phyloP scores from a whole-genome alignment of 1,140 invertebrate species.

The Drosophila athabasca region DNA sequence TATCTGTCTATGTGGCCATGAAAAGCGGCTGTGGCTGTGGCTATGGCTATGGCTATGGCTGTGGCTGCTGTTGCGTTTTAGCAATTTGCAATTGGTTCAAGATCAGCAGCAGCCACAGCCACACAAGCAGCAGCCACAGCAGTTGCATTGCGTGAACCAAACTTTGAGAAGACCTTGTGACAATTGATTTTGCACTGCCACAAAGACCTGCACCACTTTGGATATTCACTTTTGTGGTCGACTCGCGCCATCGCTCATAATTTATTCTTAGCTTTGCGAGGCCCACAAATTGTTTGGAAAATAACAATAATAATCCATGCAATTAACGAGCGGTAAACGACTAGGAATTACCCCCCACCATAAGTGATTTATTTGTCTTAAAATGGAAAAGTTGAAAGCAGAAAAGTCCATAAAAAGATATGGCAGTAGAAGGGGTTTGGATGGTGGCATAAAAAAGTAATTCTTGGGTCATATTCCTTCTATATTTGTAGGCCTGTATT shows the following conservation, averaged over 20 bases:
- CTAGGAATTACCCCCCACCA: too few relatives aligned
- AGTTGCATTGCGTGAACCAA: slow-evolving; percentile 30
- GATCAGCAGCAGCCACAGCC: slow-evolving; percentile 56
- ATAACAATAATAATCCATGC: slow-evolving; percentile 24
- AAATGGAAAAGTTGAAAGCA: too few relatives aligned
- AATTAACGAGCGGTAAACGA: too few relatives aligned
- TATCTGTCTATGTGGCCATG: slow-evolving; percentile 52
- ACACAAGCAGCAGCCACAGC: slow-evolving; percentile 22
- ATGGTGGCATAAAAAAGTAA: too few relatives aligned
- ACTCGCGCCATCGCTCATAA: slow-evolving; percentile 41
- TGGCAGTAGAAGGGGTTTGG: too few relatives aligned
- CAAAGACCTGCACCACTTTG: slow-evolving; percentile 53
- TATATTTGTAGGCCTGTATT: too few relatives aligned
- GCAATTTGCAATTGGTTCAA: slow-evolving; percentile 79
- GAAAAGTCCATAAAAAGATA: too few relatives aligned
- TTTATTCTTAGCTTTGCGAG: slow-evolving; percentile 44
- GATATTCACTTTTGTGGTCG: slow-evolving; percentile 49
- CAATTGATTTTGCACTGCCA: slow-evolving; percentile 56
- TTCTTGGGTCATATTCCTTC: too few relatives aligned
- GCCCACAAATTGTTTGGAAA: slow-evolving; percentile 29
- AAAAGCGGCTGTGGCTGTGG: slow-evolving; percentile 30
- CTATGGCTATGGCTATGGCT: slow-evolving; percentile 4
- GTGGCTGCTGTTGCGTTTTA: slow-evolving; percentile 49
- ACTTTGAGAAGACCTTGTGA: slow-evolving; percentile 39
- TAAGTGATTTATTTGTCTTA: too few relatives aligned